These are phyloP conservation scores for Gryon sp. DNA, from an alignment of 1,140 invertebrate genomes.

Conservation along the genomic window DNA sequence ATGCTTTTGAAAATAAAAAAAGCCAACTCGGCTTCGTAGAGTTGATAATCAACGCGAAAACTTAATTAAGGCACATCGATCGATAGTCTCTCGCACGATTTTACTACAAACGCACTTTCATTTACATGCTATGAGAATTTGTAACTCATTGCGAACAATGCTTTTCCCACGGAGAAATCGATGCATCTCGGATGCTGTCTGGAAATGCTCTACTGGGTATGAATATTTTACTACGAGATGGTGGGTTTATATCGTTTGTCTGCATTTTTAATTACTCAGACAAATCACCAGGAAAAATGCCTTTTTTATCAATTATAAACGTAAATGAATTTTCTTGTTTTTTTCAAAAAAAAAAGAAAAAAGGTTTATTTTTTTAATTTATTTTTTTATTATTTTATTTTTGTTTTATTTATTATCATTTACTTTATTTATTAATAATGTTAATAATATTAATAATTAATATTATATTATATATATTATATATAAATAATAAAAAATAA, in stretches of 20 bases:
- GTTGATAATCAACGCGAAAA: slow-evolving; percentile 30
- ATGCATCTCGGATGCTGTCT: slow-evolving; percentile 61
- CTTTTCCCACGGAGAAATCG: slow-evolving; percentile 44
- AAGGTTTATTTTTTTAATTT: no score
- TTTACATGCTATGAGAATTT: slow-evolving; percentile 49
- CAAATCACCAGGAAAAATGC: slow-evolving; percentile 14
- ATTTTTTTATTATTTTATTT: no score
- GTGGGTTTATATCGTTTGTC: slow-evolving; percentile 1
- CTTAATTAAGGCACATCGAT: slow-evolving; percentile 55
- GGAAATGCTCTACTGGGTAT: slow-evolving; percentile 65
- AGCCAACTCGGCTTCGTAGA: no score
- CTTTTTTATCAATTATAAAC: no score
- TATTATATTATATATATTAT: no score
- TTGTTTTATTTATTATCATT: no score
- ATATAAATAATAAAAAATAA: no score
- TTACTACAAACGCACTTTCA: slow-evolving; percentile 61
- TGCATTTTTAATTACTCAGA: slow-evolving; percentile 25
- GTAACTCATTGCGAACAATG: slow-evolving; percentile 56
- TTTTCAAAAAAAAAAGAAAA: no score
- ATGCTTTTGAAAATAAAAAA: background rate
- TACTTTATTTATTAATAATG: no score
- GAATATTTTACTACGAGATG: slow-evolving; percentile 27
- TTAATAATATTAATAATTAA: no score
- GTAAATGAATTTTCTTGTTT: no score
- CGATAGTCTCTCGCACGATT: slow-evolving; percentile 41